These are phyloP conservation scores for Caenorhabditis imperialis DNA, from an alignment of 2,888 invertebrate genomes.

Conservation along the genomic window DNA sequence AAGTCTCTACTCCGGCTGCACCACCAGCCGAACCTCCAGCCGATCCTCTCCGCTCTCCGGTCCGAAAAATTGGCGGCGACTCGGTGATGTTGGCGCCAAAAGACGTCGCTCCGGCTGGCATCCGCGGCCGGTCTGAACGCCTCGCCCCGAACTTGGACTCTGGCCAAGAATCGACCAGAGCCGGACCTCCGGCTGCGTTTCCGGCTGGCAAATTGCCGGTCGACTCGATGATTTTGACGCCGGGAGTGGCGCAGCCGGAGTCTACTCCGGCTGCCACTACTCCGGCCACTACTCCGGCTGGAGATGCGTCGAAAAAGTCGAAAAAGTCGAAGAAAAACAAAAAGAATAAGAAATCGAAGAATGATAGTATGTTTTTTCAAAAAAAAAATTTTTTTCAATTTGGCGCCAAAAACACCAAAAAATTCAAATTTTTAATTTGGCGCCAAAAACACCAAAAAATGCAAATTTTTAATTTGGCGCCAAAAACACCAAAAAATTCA, in stretches of 20 bases:
- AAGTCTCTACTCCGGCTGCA: no score
- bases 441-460: no score
- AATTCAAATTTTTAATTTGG: no score
- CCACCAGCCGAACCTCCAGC: not conserved
- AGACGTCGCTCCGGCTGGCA: conserved; percentile 4
- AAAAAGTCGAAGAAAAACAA: conserved; percentile 22
- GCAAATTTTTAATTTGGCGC: no score
- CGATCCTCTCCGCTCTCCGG: conserved; percentile 19
- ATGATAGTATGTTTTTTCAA: conserved; percentile 6
- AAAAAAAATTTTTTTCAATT: no score
- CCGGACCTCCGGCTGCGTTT: not conserved
- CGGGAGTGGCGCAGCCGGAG: not conserved
- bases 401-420: no score
- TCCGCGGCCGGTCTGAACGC: conserved; percentile 13
- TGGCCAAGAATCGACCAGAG: no score
- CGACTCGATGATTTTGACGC: conserved; percentile 6
- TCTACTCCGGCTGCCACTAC: conserved; percentile 4
- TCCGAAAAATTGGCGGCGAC: conserved; percentile 14
- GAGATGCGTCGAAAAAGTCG: conserved; percentile 22
- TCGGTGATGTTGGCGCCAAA: conserved; percentile 32
- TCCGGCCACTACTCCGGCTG: not conserved
- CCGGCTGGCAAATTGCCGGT: not conserved
- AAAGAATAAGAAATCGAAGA: conserved; percentile 26
- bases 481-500: no score
- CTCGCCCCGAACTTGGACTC: not conserved